Percentiles rank a stretch among this genome's conserved stretches.
phyloP scores from a whole-genome alignment of 2,888 invertebrate genomes.

The Epistrophella euchroma region DNA sequence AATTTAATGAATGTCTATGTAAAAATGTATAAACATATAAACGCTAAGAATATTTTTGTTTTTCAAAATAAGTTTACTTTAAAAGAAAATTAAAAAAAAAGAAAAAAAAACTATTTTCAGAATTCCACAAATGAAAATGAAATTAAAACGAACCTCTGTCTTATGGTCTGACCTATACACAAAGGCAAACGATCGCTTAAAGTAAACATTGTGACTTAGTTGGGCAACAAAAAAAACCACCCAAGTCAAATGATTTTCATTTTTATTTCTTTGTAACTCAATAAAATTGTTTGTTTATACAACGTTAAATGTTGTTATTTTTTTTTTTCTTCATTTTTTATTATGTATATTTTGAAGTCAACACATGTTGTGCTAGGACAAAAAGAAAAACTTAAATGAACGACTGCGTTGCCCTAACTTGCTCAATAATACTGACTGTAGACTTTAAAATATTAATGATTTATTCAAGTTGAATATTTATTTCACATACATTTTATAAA shows the following conservation, averaged over 20 bases:
- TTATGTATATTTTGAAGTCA: no score
- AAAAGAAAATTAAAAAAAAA: not conserved
- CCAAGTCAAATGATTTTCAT: conserved; percentile 52
- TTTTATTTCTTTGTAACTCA: conserved; percentile 44
- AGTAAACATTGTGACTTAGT: conserved; percentile 62
- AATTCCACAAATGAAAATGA: conserved; percentile 4
- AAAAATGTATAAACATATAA: not conserved
- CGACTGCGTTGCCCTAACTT: not conserved
- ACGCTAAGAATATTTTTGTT: not conserved
- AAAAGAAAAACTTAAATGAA: not conserved
- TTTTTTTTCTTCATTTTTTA: conserved; percentile 16
- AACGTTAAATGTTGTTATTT: conserved; percentile 34
- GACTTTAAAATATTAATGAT: not conserved
- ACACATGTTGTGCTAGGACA: conserved; percentile 48
- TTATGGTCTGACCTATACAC: conserved; percentile 40
- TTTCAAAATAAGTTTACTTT: not conserved
- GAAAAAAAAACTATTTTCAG: not conserved
- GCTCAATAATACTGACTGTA: not conserved
- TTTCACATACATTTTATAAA: no score
- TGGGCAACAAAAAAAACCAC: conserved; percentile 61
- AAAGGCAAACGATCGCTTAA: conserved; percentile 36
- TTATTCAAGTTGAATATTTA: no score
- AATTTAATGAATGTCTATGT: not conserved
- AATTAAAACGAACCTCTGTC: not conserved
- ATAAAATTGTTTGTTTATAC: conserved; percentile 67